Evolutionary conservation across 2,113 vertebrate genomes (phyloP), one percentile per base, ranked within the genome.

Genomic region (Arothron firmamentum): DNA sequence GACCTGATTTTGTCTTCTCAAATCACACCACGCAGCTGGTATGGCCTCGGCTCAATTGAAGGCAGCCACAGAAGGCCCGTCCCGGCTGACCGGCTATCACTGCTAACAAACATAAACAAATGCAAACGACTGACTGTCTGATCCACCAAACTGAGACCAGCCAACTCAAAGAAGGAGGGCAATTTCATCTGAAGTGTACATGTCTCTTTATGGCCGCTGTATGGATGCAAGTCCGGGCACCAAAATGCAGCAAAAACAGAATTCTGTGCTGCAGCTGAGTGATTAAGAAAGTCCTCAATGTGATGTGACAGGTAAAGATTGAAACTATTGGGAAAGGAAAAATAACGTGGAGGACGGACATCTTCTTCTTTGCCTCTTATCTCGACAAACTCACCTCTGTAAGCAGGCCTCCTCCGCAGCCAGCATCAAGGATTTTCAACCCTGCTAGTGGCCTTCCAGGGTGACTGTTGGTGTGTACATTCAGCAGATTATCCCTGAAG

Each of bases 381-480:
- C n/a, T 61, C 34, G n/a, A 67, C 16, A 53, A 14, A 14, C 11
- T 70, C 88, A 98, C 97, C 92, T 99, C 97, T 59, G 93, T 88
- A 49, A 99, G 89, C 62, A 99, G 74, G 15, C 97, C 96, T 62
- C 96, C 96, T 0, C 97, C 97, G 45, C 96, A 99, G 82, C 96
- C 95, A 23, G 98, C 89, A 1, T 99, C 97, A 8, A 99, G 90
- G 67, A 99, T 92, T 72, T 86, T 90, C 55, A 94, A 71, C 38
- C 92, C 93, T 73, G 87, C 85, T 18, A 98, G 92, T 3, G 95
- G 95, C 56, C 78, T 91, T 65, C 94, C 94, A 6, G 81, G 77
- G 18, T 92, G 82, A n/a, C 71, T 90, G n/a, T 74, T 66, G 75
- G 74, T 74, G 52, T 88, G 87, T 65, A 85, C 75, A 71, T 84